Evolutionary conservation across 2,113 vertebrate genomes (phyloP).

Genomic region (Alethe castanea): DNA sequence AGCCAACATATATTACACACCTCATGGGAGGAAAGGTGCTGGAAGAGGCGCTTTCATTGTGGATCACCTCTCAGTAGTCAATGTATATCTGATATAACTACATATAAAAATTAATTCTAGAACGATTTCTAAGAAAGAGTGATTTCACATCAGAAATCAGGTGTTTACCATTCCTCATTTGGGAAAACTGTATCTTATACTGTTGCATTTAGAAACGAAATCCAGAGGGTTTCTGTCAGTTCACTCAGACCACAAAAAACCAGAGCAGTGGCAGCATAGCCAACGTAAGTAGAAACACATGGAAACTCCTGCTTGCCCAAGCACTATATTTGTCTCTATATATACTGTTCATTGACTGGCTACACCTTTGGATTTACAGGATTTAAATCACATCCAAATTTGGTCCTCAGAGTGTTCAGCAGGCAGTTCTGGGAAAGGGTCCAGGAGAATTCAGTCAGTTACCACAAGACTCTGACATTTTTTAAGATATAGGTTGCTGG

Average conservation of each 20-base stretch:
- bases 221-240: background rate
- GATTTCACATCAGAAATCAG: background rate
- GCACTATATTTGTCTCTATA: background rate
- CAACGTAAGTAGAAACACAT: conserved; percentile 33
- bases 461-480: background rate
- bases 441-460: background rate
- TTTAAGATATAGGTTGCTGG: background rate
- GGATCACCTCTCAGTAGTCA: background rate
- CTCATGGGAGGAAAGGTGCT: background rate
- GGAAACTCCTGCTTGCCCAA: background rate
- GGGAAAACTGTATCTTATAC: background rate
- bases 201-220: background rate
- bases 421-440: background rate
- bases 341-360: background rate
- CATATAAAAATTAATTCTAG: background rate
- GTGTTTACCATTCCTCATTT: background rate
- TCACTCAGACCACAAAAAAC: background rate
- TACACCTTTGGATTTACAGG: conserved; percentile 9
- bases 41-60: background rate
- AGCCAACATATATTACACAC: background rate
- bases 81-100: background rate
- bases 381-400: conserved; percentile 1
- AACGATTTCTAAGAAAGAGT: background rate
- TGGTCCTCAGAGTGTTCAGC: background rate
- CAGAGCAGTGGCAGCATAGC: background rate